phyloP scores from a whole-genome alignment of 2,888 invertebrate genomes.

The Vesta saturnalis region DNA sequence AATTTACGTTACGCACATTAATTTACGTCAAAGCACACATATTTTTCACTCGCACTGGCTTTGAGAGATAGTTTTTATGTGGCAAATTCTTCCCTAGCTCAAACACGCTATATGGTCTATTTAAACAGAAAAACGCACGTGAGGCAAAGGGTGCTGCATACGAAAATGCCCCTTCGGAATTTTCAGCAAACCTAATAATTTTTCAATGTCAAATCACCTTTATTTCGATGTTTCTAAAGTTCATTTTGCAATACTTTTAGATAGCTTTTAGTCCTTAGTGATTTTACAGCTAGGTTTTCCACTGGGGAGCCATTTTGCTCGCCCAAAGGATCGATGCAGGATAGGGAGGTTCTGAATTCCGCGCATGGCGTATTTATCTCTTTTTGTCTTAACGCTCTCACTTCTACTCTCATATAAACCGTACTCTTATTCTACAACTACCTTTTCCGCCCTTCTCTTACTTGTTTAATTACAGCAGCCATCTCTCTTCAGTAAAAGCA shows the following conservation, averaged over 20 bases:
- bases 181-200: slow-evolving; percentile 60
- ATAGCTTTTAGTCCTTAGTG: slow-evolving; percentile 57
- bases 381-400: slow-evolving; percentile 63
- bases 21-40: slow-evolving; percentile 64
- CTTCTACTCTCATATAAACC: slow-evolving; percentile 55
- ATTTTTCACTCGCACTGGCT: slow-evolving; percentile 62
- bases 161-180: slow-evolving; percentile 60
- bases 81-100: slow-evolving; percentile 54
- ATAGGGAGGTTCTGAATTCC: slow-evolving; percentile 60
- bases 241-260: slow-evolving; percentile 53
- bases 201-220: slow-evolving; percentile 59
- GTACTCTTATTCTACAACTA: slow-evolving; percentile 49
- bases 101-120: slow-evolving; percentile 56
- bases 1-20: slow-evolving; percentile 64
- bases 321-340: slow-evolving; percentile 61
- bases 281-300: slow-evolving; percentile 61
- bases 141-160: slow-evolving; percentile 48
- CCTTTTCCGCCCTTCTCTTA: slow-evolving; percentile 37
- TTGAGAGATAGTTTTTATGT: slow-evolving; percentile 64
- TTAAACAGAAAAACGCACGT: slow-evolving; percentile 61
- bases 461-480: slow-evolving; percentile 39
- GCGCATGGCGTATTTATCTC: slow-evolving; percentile 63
- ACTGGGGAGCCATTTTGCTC: slow-evolving; percentile 63
- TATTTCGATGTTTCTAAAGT: slow-evolving; percentile 58
- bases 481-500: slow-evolving; percentile 38